phyloP scores from a whole-genome alignment of 1,140 invertebrate genomes.

The Oscheius sp. region DNA sequence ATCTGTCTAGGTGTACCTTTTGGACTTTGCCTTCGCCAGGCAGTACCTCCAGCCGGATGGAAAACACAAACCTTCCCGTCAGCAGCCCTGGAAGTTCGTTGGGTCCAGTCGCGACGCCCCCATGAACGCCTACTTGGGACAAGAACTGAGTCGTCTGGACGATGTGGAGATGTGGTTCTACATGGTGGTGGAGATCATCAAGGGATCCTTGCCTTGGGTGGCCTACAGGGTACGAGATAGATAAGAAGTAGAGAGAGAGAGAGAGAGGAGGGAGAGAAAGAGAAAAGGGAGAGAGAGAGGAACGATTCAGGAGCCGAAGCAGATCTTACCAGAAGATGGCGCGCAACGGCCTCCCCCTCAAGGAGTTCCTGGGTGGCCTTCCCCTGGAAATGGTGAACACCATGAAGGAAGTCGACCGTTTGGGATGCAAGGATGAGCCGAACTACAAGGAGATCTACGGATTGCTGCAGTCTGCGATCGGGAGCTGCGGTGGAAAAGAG shows the following conservation, averaged over 20 bases:
- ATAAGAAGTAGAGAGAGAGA: too few relatives aligned
- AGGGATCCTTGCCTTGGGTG: constrained; percentile 34
- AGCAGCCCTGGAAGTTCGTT: constrained; percentile 15
- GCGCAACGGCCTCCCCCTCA: constrained; percentile 17
- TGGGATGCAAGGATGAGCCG: constrained; percentile 25
- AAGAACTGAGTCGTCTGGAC: constrained; percentile 28
- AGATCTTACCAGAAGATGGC: constrained; percentile 17
- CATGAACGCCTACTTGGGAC: constrained; percentile 6
- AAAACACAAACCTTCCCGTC: constrained; percentile 28
- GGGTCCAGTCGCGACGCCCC: constrained; percentile 31
- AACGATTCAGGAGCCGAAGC: too few relatives aligned
- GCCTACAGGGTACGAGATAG: too few relatives aligned
- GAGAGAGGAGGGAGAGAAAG: too few relatives aligned
- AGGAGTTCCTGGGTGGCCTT: constrained; percentile 27
- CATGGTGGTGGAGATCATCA: constrained; percentile 36
- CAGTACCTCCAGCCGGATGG: constrained; percentile 24
- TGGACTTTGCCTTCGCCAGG: constrained; percentile 34
- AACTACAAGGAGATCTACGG: constrained; percentile 31
- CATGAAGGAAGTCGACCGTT: constrained; percentile 30
- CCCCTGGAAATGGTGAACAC: constrained; percentile 22
- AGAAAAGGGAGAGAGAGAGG: too few relatives aligned
- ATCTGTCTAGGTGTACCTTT: too few relatives aligned
- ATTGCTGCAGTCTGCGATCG: constrained; percentile 18
- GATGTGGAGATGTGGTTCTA: constrained; percentile 41
- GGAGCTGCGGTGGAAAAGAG: constrained; percentile 9